A percentile compares a stretch with the other conserved stretches of the same genome.
These are phyloP conservation scores for Polyommatus iphigenia DNA, from an alignment of 2,888 invertebrate species.

Conservation along the genomic window DNA sequence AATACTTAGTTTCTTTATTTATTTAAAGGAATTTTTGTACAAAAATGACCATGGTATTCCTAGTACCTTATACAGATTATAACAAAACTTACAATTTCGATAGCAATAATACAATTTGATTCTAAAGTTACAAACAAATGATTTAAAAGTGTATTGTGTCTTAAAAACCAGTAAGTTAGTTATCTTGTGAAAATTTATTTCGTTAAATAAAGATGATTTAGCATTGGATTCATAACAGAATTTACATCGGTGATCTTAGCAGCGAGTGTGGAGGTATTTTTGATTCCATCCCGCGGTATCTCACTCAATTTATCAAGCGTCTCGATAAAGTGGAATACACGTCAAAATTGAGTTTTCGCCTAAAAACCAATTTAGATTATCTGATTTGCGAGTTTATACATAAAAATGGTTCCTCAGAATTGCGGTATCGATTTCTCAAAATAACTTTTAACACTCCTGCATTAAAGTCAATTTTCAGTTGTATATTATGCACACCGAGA, in stretches of 20 bases:
- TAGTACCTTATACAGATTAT: too few relatives aligned
- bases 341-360: conserved; percentile 76
- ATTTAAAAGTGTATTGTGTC: too few relatives aligned
- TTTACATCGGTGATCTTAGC: conserved; percentile 37
- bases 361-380: conserved; percentile 78
- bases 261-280: conserved; percentile 37
- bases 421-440: conserved; percentile 34
- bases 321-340: conserved; percentile 73
- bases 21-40: too few relatives aligned
- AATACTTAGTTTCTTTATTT: too few relatives aligned
- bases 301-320: conserved; percentile 71
- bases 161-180: neutral
- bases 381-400: conserved; percentile 72
- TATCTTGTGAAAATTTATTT: conserved; percentile 34
- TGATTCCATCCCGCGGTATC: conserved; percentile 52
- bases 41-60: too few relatives aligned
- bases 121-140: too few relatives aligned
- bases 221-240: conserved; percentile 34
- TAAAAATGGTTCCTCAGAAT: conserved; percentile 45
- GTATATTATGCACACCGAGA: too few relatives aligned
- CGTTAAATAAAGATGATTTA: conserved; percentile 32
- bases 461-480: neutral
- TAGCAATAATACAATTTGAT: too few relatives aligned
- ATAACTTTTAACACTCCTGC: neutral
- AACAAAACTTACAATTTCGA: too few relatives aligned